A percentile compares a stretch with the other conserved stretches of the same genome.
phyloP scores from a whole-genome alignment of 2,113 vertebrate species.

The Dicaeum eximium region DNA sequence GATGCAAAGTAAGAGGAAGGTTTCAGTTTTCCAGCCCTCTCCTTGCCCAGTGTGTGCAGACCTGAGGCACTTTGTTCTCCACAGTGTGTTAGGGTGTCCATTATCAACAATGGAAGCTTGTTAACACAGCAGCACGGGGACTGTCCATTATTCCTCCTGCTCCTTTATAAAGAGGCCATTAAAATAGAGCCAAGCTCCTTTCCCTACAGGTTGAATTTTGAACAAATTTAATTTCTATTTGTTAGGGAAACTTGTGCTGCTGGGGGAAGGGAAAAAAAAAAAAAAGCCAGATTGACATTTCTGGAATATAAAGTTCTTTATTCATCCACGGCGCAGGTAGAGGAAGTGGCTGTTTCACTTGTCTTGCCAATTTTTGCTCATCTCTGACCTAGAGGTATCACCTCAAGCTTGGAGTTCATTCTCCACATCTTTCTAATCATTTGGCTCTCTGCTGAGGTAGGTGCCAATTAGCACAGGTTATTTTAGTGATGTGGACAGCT shows the following conservation, averaged over 20 bases:
- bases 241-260: conserved; percentile 50
- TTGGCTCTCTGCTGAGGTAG: conserved; percentile 18
- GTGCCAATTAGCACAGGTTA: conserved; percentile 38
- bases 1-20: conserved; percentile 27
- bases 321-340: background rate
- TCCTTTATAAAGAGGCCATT: conserved; percentile 57
- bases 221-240: conserved; percentile 66
- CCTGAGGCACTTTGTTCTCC: conserved; percentile 59
- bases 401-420: conserved; percentile 38
- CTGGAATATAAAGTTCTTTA: conserved; percentile 37
- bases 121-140: conserved; percentile 43
- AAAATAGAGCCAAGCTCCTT: conserved; percentile 57
- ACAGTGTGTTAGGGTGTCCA: conserved; percentile 47
- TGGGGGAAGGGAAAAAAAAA: background rate
- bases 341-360: conserved; percentile 34
- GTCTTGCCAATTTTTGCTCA: conserved; percentile 35
- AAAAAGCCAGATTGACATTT: conserved; percentile 26
- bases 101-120: conserved; percentile 66
- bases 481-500: conserved; percentile 46
- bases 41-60: background rate
- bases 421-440: conserved; percentile 51
- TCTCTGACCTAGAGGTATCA: conserved; percentile 31
- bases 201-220: conserved; percentile 49
- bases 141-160: conserved; percentile 50
- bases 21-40: conserved; percentile 29